These are phyloP conservation scores for Lophochroa leadbeateri DNA, from an alignment of 2,113 vertebrate genomes.

Conservation along the genomic window DNA sequence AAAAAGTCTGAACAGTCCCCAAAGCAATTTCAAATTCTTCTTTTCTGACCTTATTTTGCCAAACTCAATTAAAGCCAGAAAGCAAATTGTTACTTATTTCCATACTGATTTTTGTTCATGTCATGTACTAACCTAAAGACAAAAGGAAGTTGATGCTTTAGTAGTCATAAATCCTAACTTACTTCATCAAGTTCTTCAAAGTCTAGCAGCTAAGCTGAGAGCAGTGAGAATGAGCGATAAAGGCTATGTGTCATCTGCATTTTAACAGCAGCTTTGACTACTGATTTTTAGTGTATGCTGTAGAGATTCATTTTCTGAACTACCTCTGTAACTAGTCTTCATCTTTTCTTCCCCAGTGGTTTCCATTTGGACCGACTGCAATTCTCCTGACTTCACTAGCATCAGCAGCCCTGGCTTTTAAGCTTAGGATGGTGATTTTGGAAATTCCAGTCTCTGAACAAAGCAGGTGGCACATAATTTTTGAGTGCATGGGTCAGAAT, in stretches of 20 bases:
- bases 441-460: background rate
- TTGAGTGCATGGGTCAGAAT: background rate
- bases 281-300: background rate
- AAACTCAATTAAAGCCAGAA: background rate
- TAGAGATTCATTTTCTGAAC: background rate
- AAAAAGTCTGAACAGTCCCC: background rate
- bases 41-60: conserved; percentile 23
- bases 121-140: background rate
- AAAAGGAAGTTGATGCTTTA: background rate
- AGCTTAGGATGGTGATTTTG: background rate
- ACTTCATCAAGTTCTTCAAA: background rate
- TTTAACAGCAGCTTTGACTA: background rate
- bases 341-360: background rate
- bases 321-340: background rate
- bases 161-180: background rate
- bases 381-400: background rate
- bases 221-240: background rate
- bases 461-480: background rate
- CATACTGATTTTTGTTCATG: background rate
- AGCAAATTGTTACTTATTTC: background rate
- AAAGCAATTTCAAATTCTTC: background rate
- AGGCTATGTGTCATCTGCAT: background rate
- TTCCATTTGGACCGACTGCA: background rate
- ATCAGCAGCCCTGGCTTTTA: background rate
- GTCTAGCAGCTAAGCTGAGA: background rate